Evolutionary conservation across 2,888 invertebrate species (phyloP).

Genomic region (Polia nebulosa): DNA sequence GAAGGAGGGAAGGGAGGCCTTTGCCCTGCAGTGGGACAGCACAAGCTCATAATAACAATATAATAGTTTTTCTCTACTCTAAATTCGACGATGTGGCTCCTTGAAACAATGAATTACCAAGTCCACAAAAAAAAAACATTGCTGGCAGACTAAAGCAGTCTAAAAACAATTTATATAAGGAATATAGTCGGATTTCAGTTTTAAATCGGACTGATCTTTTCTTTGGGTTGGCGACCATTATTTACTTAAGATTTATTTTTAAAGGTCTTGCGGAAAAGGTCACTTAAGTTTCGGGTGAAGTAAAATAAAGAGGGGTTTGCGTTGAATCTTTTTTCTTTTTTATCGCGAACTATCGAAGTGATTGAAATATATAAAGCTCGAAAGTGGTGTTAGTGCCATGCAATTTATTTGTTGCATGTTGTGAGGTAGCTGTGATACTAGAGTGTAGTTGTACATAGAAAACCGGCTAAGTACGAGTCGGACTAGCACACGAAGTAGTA

Average conservation of each 20-base stretch:
- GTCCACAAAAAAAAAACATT: conserved; percentile 34
- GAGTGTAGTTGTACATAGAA: no score
- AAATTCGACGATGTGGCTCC: neutral
- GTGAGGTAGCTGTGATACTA: neutral
- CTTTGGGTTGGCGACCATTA: conserved; percentile 44
- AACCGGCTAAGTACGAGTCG: no score
- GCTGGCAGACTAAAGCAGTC: conserved; percentile 20
- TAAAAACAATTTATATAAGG: conserved; percentile 54
- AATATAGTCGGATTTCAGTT: conserved; percentile 54
- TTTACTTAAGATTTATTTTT: conserved; percentile 61
- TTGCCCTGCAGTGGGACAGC: no score
- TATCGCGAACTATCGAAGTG: conserved; percentile 42
- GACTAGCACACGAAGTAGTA: no score
- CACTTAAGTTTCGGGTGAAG: conserved; percentile 41
- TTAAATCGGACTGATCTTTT: conserved; percentile 57
- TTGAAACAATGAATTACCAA: conserved; percentile 19
- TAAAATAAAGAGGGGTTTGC: conserved; percentile 38
- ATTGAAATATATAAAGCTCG: conserved; percentile 39
- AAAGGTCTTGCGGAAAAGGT: conserved; percentile 39
- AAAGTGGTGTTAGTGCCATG: neutral
- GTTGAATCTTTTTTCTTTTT: conserved; percentile 28
- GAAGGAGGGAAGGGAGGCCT: no score
- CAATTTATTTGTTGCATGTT: neutral
- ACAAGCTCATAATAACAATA: no score
- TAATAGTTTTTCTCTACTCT: neutral